These are phyloP conservation scores for Chanos chanos DNA, from an alignment of 2,797 vertebrate genomes.

Conservation along the genomic window DNA sequence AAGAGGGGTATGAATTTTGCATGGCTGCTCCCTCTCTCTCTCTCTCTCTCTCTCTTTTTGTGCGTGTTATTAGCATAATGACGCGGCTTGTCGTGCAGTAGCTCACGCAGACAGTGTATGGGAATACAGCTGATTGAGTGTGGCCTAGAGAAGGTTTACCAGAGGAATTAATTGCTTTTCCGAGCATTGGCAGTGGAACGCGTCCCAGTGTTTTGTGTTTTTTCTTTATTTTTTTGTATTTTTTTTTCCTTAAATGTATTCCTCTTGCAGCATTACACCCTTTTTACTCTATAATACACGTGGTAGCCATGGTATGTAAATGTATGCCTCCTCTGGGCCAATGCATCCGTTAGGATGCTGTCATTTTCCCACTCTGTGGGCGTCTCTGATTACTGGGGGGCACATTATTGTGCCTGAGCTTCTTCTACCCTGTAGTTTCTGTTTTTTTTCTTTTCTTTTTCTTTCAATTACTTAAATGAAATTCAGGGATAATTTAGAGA, in stretches of 20 bases:
- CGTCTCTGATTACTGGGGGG: slow-evolving; percentile 2
- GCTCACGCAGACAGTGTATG: slow-evolving; percentile 1
- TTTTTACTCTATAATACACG: not conserved
- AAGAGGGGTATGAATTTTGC: slow-evolving; percentile 39
- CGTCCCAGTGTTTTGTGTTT: no score
- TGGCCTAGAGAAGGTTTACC: slow-evolving; percentile 14
- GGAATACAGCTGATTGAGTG: slow-evolving; percentile 6
- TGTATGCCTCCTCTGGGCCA: slow-evolving; percentile 23
- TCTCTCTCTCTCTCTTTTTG: slow-evolving; percentile 1
- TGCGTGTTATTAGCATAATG: slow-evolving; percentile 41
- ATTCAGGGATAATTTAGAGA: slow-evolving; percentile 24
- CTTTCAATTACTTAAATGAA: slow-evolving; percentile 8
- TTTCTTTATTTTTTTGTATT: no score
- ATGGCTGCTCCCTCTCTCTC: slow-evolving; percentile 24
- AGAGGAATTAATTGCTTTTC: slow-evolving; percentile 31
- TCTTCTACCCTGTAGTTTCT: not conserved
- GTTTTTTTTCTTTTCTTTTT: no score
- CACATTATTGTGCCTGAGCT: slow-evolving; percentile 16
- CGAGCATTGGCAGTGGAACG: slow-evolving; percentile 16
- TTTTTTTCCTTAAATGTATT: no score
- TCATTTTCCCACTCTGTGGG: slow-evolving; percentile 23
- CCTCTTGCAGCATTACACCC: no score
- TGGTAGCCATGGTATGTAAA: slow-evolving; percentile 6
- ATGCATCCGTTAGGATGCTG: slow-evolving; percentile 13
- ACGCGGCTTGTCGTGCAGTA: not conserved